Conservation (phyloP, 1,140 invertebrate species). For the Oedothorax gibbosus region DNA sequence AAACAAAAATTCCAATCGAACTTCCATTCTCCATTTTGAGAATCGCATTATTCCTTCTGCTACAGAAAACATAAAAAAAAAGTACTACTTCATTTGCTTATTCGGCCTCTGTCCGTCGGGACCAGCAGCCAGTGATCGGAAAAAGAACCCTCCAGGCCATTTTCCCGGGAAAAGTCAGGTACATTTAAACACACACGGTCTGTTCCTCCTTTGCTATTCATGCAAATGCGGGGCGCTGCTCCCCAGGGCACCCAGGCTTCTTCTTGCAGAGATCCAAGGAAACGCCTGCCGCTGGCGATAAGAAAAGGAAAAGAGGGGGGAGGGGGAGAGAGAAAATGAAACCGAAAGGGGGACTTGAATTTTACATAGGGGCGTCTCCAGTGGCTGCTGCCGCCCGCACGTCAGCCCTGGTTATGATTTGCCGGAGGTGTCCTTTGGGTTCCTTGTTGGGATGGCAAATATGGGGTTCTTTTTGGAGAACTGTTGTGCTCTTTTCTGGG, state of each 20-base stretch:
- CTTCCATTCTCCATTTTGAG: background rate
- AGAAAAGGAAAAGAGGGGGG: conserved; percentile 35
- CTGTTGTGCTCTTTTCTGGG: too few relatives aligned
- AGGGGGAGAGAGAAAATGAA: conserved; percentile 35
- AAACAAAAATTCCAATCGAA: conserved; percentile 22
- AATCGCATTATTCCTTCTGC: conserved; percentile 30
- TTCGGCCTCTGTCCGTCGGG: conserved; percentile 37
- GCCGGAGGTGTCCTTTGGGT: conserved; percentile 40
- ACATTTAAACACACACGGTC: conserved; percentile 30
- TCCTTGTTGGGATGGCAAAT: background rate
- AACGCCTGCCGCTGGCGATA: conserved; percentile 56
- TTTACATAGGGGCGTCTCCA: conserved; percentile 40
- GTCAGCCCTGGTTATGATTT: conserved; percentile 58
- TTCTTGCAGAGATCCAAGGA: conserved; percentile 23
- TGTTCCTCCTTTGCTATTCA: conserved; percentile 34
- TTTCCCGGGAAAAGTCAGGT: conserved; percentile 52
- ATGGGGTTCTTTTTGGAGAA: too few relatives aligned
- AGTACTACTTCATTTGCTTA: conserved; percentile 56
- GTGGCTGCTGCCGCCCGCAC: conserved; percentile 16
- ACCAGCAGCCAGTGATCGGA: conserved; percentile 16
- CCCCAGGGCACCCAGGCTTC: conserved; percentile 29
- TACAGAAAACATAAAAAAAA: background rate
- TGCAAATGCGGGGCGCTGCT: conserved; percentile 47
- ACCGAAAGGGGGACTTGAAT: conserved; percentile 45
- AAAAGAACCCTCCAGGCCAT: conserved; percentile 44